These are phyloP conservation scores for Drosophila guanche DNA, from an alignment of 1,140 invertebrate species.

Conservation along the genomic window DNA sequence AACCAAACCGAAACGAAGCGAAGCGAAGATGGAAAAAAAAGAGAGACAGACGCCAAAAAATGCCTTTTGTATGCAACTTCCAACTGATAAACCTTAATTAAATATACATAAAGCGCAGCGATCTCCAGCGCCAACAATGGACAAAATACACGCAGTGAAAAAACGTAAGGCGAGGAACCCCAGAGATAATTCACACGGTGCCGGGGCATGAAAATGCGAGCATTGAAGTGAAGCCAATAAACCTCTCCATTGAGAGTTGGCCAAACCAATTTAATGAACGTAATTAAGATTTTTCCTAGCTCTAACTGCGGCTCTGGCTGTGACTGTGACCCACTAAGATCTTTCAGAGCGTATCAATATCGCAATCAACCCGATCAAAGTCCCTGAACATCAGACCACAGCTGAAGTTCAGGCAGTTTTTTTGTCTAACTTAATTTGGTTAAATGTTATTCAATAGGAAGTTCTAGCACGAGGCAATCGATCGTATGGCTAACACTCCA, in stretches of 20 bases:
- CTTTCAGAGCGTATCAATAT: conserved; percentile 21
- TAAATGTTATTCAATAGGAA: conserved; percentile 49
- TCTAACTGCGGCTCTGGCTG: conserved; percentile 3
- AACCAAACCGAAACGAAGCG: conserved; percentile 2
- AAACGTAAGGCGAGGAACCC: conserved; percentile 21
- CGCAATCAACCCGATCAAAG: conserved; percentile 6
- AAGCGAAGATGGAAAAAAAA: no score
- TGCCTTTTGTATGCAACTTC: conserved; percentile 60
- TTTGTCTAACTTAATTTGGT: conserved; percentile 1
- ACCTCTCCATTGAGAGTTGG: conserved; percentile 36
- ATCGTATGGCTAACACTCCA: conserved; percentile 44
- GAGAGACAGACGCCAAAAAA: conserved; percentile 15
- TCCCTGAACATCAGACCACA: conserved; percentile 22
- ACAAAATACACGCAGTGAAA: conserved; percentile 41
- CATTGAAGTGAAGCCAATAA: conserved; percentile 41
- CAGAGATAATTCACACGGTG: conserved; percentile 67
- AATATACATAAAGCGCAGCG: conserved; percentile 67
- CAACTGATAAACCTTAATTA: conserved; percentile 76
- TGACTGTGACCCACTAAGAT: conserved; percentile 40
- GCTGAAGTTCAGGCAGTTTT: conserved; percentile 39
- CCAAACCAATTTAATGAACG: conserved; percentile 58
- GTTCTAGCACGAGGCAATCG: conserved; percentile 47
- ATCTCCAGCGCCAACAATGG: conserved; percentile 40
- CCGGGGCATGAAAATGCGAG: conserved; percentile 39
- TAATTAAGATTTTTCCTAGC: conserved; percentile 38